Evolutionary conservation across 1,140 invertebrate genomes (phyloP).

Genomic region (Contarinia nasturtii): DNA sequence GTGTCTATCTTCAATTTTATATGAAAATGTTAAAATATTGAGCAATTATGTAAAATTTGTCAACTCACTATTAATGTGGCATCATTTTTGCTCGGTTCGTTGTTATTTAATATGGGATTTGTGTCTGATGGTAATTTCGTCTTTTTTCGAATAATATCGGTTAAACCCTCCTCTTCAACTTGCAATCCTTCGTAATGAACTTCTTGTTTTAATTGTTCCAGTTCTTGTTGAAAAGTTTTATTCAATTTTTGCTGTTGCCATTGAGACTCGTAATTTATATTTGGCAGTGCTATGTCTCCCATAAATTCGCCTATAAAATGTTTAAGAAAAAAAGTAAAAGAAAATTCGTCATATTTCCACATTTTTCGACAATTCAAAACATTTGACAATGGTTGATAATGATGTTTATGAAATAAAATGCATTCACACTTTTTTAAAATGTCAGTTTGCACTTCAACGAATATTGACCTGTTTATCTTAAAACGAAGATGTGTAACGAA

Average conservation of each 20-base stretch:
- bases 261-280: slow-evolving; percentile 33
- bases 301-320: slow-evolving; percentile 47
- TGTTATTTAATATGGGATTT: slow-evolving; percentile 8
- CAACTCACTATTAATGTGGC: slow-evolving; percentile 9
- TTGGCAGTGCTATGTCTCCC: slow-evolving; percentile 62
- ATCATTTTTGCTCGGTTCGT: slow-evolving; percentile 13
- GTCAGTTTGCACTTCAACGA: no score
- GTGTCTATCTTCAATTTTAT: no score
- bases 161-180: slow-evolving; percentile 60
- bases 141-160: slow-evolving; percentile 43
- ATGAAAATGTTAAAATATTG: no score
- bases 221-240: slow-evolving; percentile 44
- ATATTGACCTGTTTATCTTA: no score
- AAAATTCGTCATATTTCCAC: no score
- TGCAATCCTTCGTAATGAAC: slow-evolving; percentile 57
- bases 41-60: no score
- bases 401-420: no score
- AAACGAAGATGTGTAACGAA: no score
- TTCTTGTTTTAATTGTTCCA: slow-evolving; percentile 59
- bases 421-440: no score
- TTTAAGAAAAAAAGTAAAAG: not conserved
- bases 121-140: slow-evolving; percentile 30
- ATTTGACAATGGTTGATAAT: no score
- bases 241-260: slow-evolving; percentile 34
- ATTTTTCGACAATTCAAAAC: no score